Evolutionary conservation across 30 jellyfish, hydroid and myxozoan species (phyloP), one percentile per base, ranked within the genome.

Genomic region (Aurelia aurita complex sp. Pacific): DNA sequence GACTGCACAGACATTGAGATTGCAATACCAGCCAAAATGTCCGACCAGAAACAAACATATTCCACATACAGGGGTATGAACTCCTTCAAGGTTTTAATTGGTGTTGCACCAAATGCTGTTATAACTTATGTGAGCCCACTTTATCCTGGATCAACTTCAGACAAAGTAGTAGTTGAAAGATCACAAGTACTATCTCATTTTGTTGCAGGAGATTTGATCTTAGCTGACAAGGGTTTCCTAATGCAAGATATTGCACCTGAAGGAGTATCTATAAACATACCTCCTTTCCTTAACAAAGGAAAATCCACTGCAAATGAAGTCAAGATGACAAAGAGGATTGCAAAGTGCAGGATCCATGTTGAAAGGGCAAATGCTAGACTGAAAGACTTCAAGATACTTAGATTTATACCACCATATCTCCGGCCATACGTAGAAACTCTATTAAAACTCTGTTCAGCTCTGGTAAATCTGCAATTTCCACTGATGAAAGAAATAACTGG

Each of bases 221-320:
- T 81, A 18, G 90, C 90, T 14, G 90, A 81, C 74, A 81, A 66
- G 74, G 90, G 83, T 13, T 81, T 66, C 53, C 50, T 81, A 72
- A 81, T 81, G 7, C 81, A 81, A 50, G 74, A 81, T 52, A 36
- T 81, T 64, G 72, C 69, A 13, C 83, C 83, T 8, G 69, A 50
- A 33, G 71, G 82, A 33, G 90, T 81, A 17, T 40, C 71, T 2
- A 50, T 81, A 16, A 65, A 81, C 74, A 42, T 81, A 32, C 90
- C 90, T 14, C 74, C 74, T 8, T 81, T 81, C 59, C 74, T 66
- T 29, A 32, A 55, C 15, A 9, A 46, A 40, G 64, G 82, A 32
- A 66, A 61, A 53, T 81, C 15, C 55, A 65, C 90, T 42, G 69
- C 34, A 17, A 33, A 59, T 36, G 82, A 81, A 53, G 83, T 62